Evolutionary conservation across 1,140 invertebrate species (phyloP).

Genomic region (Aphis craccivora): DNA sequence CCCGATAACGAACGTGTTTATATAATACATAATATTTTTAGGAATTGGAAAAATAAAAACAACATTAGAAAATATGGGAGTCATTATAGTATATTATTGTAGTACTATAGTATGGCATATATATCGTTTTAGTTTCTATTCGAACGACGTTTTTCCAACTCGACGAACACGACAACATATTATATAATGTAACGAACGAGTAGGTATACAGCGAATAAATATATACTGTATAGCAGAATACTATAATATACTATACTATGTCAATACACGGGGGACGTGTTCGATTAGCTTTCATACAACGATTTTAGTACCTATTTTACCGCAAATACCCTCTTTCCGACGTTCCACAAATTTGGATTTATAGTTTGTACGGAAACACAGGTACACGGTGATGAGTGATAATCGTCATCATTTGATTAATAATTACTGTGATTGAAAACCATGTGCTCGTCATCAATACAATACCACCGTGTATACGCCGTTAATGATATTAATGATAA

Average conservation of each 20-base stretch:
- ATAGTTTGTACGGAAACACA: not conserved
- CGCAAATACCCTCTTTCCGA: not conserved
- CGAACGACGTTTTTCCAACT: constrained; percentile 13
- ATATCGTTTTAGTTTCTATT: not conserved
- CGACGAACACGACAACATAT: constrained; percentile 5
- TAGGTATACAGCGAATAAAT: not conserved
- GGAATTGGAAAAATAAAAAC: not conserved
- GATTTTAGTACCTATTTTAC: constrained; percentile 15
- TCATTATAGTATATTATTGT: not conserved
- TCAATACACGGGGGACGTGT: not conserved
- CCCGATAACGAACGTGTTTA: not conserved
- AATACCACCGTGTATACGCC: not conserved
- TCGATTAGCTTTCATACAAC: constrained; percentile 25
- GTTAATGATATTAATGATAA: not conserved
- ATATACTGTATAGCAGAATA: not conserved
- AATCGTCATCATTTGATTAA: not conserved
- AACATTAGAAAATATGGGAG: constrained; percentile 6
- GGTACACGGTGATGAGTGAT: not conserved
- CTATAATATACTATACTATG: not conserved
- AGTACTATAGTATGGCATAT: not conserved
- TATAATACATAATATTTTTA: constrained; percentile 1
- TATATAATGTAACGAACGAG: constrained; percentile 1
- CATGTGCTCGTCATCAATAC: not conserved
- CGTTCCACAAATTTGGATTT: not conserved
- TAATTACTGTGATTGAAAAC: not conserved